phyloP scores from a whole-genome alignment of 1,140 invertebrate genomes.

The Drosophila prosaltans region DNA sequence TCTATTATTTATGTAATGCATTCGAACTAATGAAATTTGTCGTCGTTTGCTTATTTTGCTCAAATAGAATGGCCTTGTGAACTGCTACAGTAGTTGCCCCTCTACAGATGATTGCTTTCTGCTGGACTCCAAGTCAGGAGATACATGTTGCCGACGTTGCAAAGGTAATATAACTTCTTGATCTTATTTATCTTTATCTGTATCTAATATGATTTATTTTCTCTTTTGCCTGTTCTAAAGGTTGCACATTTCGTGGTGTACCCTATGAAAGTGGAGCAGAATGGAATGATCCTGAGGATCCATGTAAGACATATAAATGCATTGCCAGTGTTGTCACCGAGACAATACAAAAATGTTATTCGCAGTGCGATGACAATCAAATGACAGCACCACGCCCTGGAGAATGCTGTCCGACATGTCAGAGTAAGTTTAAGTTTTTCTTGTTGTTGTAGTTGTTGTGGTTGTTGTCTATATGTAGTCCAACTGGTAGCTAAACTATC shows the following conservation, averaged over 20 bases:
- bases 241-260: slow-evolving; percentile 89
- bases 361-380: slow-evolving; percentile 88
- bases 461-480: not conserved
- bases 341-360: slow-evolving; percentile 90
- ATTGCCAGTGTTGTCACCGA: slow-evolving; percentile 93
- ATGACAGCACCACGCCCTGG: slow-evolving; percentile 88
- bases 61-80: slow-evolving; percentile 88
- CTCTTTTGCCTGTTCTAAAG: slow-evolving; percentile 79
- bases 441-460: not conserved
- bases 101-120: slow-evolving; percentile 88
- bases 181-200: no score
- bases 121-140: slow-evolving; percentile 84
- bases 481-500: slow-evolving; percentile 1
- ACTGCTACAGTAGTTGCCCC: slow-evolving; percentile 88
- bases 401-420: slow-evolving; percentile 93
- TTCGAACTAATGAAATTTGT: slow-evolving; percentile 1
- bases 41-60: not conserved
- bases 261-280: slow-evolving; percentile 89
- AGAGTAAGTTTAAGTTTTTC: slow-evolving; percentile 84
- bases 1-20: slow-evolving; percentile 32
- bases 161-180: slow-evolving; percentile 85
- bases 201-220: slow-evolving; percentile 15
- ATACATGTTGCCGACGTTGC: slow-evolving; percentile 87
- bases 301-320: slow-evolving; percentile 89
- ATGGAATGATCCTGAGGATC: slow-evolving; percentile 88